Percentiles rank a stretch among this genome's conserved stretches.
phyloP scores from a whole-genome alignment of 2,888 invertebrate genomes.

The Smittia sp. region DNA sequence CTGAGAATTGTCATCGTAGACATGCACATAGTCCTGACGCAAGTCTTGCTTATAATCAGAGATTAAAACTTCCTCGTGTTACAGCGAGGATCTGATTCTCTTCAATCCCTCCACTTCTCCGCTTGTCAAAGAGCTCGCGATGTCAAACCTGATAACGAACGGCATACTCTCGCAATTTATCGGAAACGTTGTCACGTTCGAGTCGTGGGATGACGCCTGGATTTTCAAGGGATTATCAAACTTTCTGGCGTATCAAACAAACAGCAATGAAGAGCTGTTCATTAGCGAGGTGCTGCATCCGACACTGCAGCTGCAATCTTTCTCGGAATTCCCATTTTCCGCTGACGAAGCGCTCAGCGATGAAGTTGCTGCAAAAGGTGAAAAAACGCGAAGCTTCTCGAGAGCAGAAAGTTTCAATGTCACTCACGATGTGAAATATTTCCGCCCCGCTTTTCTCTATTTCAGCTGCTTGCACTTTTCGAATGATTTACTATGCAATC shows the following conservation, averaged over 20 bases:
- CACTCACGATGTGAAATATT: background rate
- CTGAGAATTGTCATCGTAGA: no score
- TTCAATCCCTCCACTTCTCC: constrained; percentile 17
- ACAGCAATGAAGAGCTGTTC: background rate
- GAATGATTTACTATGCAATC: constrained; percentile 27
- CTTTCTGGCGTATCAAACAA: background rate
- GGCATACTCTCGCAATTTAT: constrained; percentile 28
- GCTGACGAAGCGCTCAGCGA: background rate
- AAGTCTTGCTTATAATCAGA: no score
- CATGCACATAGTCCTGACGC: no score
- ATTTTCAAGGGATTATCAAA: constrained; percentile 3
- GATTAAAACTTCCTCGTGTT: background rate
- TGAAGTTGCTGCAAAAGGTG: background rate
- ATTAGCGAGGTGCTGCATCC: constrained; percentile 10
- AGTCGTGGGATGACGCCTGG: constrained; percentile 14
- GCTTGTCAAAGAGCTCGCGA: background rate
- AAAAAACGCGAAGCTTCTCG: no score
- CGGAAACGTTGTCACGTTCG: constrained; percentile 14
- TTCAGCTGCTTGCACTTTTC: constrained; percentile 31
- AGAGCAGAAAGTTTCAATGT: background rate
- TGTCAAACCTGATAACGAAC: background rate
- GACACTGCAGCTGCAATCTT: background rate
- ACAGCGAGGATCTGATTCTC: constrained; percentile 20
- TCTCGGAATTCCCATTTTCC: background rate
- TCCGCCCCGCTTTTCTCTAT: background rate